Percentiles rank a stretch among this genome's conserved stretches.
Evolutionary conservation across 2,113 vertebrate genomes (phyloP).

Genomic region (Neodontobutis hainanensis): DNA sequence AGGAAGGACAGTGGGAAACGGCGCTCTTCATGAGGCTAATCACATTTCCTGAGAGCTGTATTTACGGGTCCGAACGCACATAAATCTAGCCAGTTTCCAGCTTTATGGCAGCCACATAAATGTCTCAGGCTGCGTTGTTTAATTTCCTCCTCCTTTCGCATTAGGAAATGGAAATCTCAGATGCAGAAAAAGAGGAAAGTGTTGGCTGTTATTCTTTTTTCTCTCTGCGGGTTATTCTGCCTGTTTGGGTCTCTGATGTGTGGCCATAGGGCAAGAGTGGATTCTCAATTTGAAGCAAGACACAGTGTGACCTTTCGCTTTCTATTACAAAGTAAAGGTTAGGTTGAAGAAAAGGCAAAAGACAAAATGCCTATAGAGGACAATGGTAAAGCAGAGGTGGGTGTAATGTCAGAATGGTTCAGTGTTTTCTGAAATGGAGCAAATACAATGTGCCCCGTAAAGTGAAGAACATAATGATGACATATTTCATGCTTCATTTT

Average conservation of each 20-base stretch:
- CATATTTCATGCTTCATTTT: too few species aligned
- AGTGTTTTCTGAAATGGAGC: background rate
- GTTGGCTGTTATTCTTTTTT: slow-evolving; percentile 43
- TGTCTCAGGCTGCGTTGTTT: slow-evolving; percentile 55
- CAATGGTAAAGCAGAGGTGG: background rate
- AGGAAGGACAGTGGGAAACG: slow-evolving; percentile 60
- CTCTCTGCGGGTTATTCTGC: slow-evolving; percentile 27
- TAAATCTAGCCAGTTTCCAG: slow-evolving; percentile 65
- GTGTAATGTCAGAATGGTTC: background rate
- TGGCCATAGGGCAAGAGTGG: slow-evolving; percentile 35
- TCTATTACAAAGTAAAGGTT: slow-evolving; percentile 63
- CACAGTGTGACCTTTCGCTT: slow-evolving; percentile 64
- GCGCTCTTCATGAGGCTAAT: slow-evolving; percentile 72
- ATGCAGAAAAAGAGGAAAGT: slow-evolving; percentile 35
- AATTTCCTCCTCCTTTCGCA: slow-evolving; percentile 65
- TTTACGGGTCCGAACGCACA: slow-evolving; percentile 65
- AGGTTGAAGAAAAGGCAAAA: slow-evolving; percentile 15
- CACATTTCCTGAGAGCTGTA: slow-evolving; percentile 76
- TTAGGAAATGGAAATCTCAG: slow-evolving; percentile 73
- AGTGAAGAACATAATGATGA: background rate
- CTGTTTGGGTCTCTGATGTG: slow-evolving; percentile 34
- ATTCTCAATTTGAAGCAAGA: slow-evolving; percentile 56
- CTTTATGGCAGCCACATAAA: slow-evolving; percentile 68
- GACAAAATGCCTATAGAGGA: slow-evolving; percentile 3
- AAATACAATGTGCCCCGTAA: background rate